Base-by-base conservation (phyloP, 2,888 invertebrate genomes). In the Phania funesta region DNA sequence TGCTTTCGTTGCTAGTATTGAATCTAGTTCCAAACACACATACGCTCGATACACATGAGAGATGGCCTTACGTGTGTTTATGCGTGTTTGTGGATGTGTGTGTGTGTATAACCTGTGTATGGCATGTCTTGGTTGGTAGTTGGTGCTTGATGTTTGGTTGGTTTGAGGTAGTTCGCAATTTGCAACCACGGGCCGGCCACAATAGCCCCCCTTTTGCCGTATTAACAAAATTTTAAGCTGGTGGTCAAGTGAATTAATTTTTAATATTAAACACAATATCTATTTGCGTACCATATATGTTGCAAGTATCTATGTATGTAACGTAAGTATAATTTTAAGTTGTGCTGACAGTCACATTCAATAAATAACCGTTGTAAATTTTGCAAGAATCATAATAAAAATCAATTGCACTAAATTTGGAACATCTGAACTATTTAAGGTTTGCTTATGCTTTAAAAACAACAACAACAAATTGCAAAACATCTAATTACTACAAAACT, bases 151-250 rank as follows among this genome's bases (percentile, higher is more conserved):
- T 29, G 67, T 58, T 64, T 56, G 13, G 1, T 18, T 71, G 71
- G n/a, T 50, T 46, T 41, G 46, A 20, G 58, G n/a, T 56, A 18
- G 71, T 41, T 48, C 41, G 26, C n/a, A 70, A 73, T 80, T 80
- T 74, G 65, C 32, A 76, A 84, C 83, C 85, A 86, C 88, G 86
- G 86, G 78, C 87, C 88, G 89, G 89, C 88, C 86, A 88, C 80
- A 82, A 84, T 84, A 73, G 78, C 85, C 83, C 85, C 86, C 83
- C 85, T 83, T 77, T 67, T 85, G 86, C 75, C 89, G 88, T 89
- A 88, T 85, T 77, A 88, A 89, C 88, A 89, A 89, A 89, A 89
- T 89, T 89, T 89, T 89, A 89, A 86, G 86, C 89, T 87, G 87
- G 88, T 89, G 89, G 88, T 89, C 89, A 89, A 89, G 89, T 87